Evolutionary conservation across 92 coral and sea anemone genomes (phyloP).

Genomic region (Muricea muricata): DNA sequence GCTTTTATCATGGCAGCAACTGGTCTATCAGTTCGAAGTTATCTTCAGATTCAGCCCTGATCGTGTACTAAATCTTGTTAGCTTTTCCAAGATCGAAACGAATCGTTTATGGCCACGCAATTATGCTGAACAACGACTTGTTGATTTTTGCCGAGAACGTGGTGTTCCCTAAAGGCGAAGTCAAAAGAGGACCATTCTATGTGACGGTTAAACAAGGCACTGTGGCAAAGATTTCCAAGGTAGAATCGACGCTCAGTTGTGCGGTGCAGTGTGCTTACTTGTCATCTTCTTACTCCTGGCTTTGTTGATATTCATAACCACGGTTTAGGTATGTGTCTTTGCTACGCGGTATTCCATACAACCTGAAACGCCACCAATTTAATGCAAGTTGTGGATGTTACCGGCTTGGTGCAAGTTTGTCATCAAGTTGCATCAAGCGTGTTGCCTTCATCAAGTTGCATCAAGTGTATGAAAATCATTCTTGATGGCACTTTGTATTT

Average conservation of each 20-base stretch:
- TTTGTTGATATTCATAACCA: conserved; percentile 71
- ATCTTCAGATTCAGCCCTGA: too few species aligned
- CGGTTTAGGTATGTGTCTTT: conserved; percentile 56
- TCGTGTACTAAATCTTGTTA: too few species aligned
- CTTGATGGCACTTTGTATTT: too few species aligned
- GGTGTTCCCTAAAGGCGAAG: conserved; percentile 60
- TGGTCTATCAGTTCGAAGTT: too few species aligned
- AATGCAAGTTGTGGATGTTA: not conserved
- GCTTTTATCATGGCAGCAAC: too few species aligned
- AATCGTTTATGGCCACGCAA: not conserved
- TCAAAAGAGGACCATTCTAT: conserved; percentile 50
- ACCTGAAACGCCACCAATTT: too few species aligned
- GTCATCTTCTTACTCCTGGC: conserved; percentile 63
- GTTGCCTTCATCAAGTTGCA: too few species aligned
- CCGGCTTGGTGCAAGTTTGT: too few species aligned
- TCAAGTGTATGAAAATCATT: too few species aligned
- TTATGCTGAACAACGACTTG: conserved; percentile 21
- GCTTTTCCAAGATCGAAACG: too few species aligned
- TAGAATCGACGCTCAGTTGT: conserved; percentile 12
- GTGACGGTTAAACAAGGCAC: conserved; percentile 43
- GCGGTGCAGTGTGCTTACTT: conserved; percentile 14
- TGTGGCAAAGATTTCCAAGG: conserved; percentile 40
- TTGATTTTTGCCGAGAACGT: conserved; percentile 59
- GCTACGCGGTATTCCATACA: too few species aligned
- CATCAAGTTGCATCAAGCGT: too few species aligned